Percentiles rank a stretch among this genome's conserved stretches.
These are phyloP conservation scores for Drosophila emarginata DNA, from an alignment of 2,888 invertebrate species.

Conservation along the genomic window DNA sequence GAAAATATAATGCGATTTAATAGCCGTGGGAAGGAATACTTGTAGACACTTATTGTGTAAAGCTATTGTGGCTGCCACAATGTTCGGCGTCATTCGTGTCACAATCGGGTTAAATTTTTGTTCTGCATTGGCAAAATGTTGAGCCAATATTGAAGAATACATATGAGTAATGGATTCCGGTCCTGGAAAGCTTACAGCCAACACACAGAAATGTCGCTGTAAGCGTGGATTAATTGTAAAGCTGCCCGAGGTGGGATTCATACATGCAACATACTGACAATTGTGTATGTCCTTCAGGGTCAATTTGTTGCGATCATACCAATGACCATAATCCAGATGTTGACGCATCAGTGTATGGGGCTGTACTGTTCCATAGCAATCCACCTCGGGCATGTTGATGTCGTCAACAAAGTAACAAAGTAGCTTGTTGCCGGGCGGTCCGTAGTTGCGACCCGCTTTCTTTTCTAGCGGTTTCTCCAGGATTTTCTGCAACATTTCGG, in stretches of 20 bases:
- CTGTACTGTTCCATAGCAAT: conserved; percentile 95
- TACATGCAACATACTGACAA: conserved; percentile 97
- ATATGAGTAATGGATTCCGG: conserved; percentile 92
- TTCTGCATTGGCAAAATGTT: conserved; percentile 92
- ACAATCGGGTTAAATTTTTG: conserved; percentile 89
- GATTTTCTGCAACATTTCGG: conserved; percentile 96
- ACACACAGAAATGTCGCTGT: conserved; percentile 94
- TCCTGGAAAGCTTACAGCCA: conserved; percentile 91
- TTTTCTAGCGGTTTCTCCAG: conserved; percentile 97
- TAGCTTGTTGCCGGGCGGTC: conserved; percentile 96
- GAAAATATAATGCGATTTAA: conserved; percentile 98
- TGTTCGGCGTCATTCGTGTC: conserved; percentile 86
- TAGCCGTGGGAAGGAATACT: conserved; percentile 96
- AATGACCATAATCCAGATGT: conserved; percentile 97
- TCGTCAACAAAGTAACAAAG: conserved; percentile 98
- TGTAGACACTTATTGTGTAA: conserved; percentile 93
- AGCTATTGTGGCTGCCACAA: conserved; percentile 92
- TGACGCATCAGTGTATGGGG: conserved; percentile 97
- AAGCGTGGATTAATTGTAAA: conserved; percentile 97
- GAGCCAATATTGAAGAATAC: conserved; percentile 93
- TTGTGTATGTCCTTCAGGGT: conserved; percentile 97
- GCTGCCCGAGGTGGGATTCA: conserved; percentile 99
- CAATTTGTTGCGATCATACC: conserved; percentile 95
- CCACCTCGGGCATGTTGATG: conserved; percentile 98
- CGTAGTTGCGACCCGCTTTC: conserved; percentile 97